phyloP scores from a whole-genome alignment of 92 coral and sea anemone species.

The Porites divaricata region DNA sequence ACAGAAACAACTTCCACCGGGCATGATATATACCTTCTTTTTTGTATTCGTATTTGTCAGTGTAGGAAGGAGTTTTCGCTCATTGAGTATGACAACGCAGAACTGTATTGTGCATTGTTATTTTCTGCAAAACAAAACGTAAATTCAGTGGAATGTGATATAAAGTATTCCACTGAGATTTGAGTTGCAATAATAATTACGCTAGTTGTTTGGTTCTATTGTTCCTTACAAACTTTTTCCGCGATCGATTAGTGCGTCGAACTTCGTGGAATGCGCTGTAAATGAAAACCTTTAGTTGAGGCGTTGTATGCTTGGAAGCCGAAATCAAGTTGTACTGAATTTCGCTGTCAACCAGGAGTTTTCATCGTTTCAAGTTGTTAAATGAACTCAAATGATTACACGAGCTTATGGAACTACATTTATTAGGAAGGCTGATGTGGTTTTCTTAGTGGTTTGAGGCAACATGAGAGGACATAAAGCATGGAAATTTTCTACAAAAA shows the following conservation, averaged over 20 bases:
- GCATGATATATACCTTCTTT: not conserved
- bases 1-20: not conserved
- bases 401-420: slow-evolving; percentile 13
- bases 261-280: slow-evolving; percentile 2
- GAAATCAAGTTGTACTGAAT: not conserved
- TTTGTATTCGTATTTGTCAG: not conserved
- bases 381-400: slow-evolving; percentile 5
- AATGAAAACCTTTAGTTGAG: not conserved
- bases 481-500: slow-evolving; percentile 8
- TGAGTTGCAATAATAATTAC: not conserved
- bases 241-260: not conserved
- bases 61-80: too few relatives aligned
- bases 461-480: slow-evolving; percentile 7
- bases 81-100: not conserved
- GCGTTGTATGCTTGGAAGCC: not conserved
- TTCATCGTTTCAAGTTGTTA: not conserved
- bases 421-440: slow-evolving; percentile 2
- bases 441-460: not conserved
- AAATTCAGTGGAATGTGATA: not conserved
- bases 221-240: not conserved
- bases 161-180: slow-evolving; percentile 3
- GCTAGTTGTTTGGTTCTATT: not conserved
- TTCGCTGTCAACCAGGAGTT: not conserved
- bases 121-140: slow-evolving; percentile 2
- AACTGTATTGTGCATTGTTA: not conserved